phyloP scores from a whole-genome alignment of 2,797 vertebrate species.

The Ibycter americanus region DNA sequence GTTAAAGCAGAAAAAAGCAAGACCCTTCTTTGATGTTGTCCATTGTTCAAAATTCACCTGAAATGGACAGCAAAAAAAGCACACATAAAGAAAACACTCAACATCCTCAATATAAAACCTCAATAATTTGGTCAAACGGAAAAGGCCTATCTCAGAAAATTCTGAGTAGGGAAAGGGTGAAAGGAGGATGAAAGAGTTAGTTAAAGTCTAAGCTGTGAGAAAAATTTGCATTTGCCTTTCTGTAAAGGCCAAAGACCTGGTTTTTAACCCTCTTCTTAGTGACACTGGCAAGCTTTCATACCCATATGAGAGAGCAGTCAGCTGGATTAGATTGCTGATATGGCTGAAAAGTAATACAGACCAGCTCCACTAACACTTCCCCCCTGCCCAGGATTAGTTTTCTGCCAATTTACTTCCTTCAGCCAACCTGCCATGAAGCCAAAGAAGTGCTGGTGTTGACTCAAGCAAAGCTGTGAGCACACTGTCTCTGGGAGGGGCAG shows the following conservation, averaged over 20 bases:
- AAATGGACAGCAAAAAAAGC: neutral
- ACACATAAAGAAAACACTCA: neutral
- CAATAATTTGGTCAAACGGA: neutral
- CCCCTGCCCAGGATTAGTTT: neutral
- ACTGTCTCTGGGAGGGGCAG: neutral
- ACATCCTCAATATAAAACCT: neutral
- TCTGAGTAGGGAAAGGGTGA: accelerated
- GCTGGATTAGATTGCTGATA: neutral
- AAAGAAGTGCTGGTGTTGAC: neutral
- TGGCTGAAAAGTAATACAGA: neutral
- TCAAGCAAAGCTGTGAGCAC: neutral
- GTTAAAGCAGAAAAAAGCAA: neutral
- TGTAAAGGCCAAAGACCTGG: neutral
- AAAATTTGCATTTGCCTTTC: neutral
- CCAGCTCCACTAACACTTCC: neutral
- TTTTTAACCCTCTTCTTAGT: neutral
- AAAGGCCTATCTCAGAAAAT: neutral
- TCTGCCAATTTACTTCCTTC: neutral
- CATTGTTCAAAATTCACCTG: neutral
- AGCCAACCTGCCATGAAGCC: neutral
- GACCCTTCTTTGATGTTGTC: neutral
- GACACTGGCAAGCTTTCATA: neutral
- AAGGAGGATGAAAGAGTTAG: neutral
- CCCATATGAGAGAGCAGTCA: neutral
- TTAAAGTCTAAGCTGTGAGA: neutral